Base-by-base conservation (phyloP, 1,140 invertebrate species). In the Drosophila quadrilineata region DNA sequence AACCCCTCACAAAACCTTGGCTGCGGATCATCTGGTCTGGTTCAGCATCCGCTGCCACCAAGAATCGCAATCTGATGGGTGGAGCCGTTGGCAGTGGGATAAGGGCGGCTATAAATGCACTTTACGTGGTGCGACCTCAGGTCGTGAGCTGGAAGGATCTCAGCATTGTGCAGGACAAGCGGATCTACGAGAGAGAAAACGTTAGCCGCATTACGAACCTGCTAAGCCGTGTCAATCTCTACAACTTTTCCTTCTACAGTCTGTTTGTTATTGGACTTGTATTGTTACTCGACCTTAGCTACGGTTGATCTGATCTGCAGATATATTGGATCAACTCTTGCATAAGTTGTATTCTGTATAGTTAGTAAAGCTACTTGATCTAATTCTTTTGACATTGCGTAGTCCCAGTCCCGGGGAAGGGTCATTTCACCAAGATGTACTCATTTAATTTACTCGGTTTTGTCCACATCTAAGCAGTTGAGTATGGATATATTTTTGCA, bases 21-120 rank as follows among this genome's bases (percentile, higher is more conserved):
- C 21, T 79, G 17, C 72, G 85, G 0, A 43, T 89, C 10, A 71
- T 89, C 17, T 89, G 86, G 86, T 79, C 86, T 14, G 76, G 88
- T 17, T 89, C 88, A 3, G 58, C 88, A 2, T 46, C 72, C 2
- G 70, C 48, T 1, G 77, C 62, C 6, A 84, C 70, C 24, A 62
- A 36, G 24, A 86, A 88, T 65, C 88, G 88, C 31, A 88, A 71
- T 16, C 58, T 73, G 2, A 70, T 89, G 38, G 85, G 71, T 0
- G 88, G 88, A 2, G 88, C 88, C 0, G 84, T 89, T 2, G 79
- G 89, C 63, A 89, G 88, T 40, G 88, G 88, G 3, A n/a, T 79
- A 2, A 40, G 88, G 33, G 79, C 88, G 0, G 88, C 88, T 1
- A 57, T 88, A 2, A 74, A 71, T 60, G 84, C 88, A 0, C 29